Evolutionary conservation across 2,797 vertebrate genomes (phyloP), one percentile per base, ranked within the genome.

Genomic region (Microctenopoma lineatum): DNA sequence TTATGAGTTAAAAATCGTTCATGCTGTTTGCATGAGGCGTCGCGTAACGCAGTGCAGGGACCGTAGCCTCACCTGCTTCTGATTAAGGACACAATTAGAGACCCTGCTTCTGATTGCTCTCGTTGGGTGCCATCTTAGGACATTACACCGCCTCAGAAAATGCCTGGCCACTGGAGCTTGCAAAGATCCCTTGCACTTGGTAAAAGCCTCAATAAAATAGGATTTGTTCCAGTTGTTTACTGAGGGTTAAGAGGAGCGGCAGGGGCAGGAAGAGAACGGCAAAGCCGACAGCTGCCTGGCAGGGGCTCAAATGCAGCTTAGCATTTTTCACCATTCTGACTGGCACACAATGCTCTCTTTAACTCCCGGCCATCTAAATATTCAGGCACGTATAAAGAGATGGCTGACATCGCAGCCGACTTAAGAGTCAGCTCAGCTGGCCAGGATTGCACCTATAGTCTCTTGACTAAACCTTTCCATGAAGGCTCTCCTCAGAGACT

Each of bases 171-270:
- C 77, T 81, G 77, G 82, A 85, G 90, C 90, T 87, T 85, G 83
- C 84, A 80, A 75, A 89, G 89, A 89, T 90, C 87, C 83, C 81
- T 85, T 80, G 87, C 90, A 89, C 88, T 91, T 90, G 87, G 87
- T 91, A 92, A 92, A 90, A 92, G 86, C 90, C 83, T 90, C 85
- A 91, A 92, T 92, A 92, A 93, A 94, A 94, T 87, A 92, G 89
- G 92, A 94, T 93, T 94, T 93, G 93, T 93, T 94, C 92, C 92
- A 93, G 91, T 92, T 93, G 93, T 94, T 92, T 93, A 93, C 90
- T 90, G 90, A 90, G 92, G 92, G 90, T 92, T 91, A 92, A 91
- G 86, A 91, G 86, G 87, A 91, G 89, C 85, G 86, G 85, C 77
- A 75, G 79, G 90, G 89, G 91, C 84, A 89, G 83, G 79, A 90